These are phyloP conservation scores for Brachionus paranguensis DNA, from an alignment of 1,140 invertebrate genomes.

Conservation along the genomic window DNA sequence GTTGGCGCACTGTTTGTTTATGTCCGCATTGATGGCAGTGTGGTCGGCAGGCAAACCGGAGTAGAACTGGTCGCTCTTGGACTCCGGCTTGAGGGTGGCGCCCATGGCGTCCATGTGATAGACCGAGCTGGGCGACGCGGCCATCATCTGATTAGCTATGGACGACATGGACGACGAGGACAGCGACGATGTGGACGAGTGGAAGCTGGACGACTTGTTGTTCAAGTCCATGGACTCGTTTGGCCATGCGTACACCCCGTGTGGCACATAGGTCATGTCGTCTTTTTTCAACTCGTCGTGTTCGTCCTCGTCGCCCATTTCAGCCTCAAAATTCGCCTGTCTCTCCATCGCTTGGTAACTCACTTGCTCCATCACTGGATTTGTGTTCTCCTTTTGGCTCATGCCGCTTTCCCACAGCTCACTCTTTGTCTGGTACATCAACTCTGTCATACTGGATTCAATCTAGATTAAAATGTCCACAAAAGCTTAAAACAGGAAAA, in stretches of 20 bases:
- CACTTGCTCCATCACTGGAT: neutral
- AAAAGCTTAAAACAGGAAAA: neutral
- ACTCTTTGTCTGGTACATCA: neutral
- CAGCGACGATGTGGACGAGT: neutral
- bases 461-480: neutral
- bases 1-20: conserved; percentile 31
- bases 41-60: neutral
- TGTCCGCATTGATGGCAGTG: neutral
- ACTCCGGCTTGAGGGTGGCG: neutral
- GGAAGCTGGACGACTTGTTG: neutral
- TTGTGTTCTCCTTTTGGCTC: conserved; percentile 12
- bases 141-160: neutral
- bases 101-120: neutral
- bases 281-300: neutral
- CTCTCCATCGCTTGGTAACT: neutral
- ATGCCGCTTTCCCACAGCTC: neutral
- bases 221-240: neutral
- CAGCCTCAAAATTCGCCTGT: neutral
- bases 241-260: neutral
- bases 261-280: neutral
- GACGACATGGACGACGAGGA: neutral
- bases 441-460: conserved; percentile 6
- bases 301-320: neutral
- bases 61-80: neutral
- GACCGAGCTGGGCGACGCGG: neutral